A percentile compares a stretch with the other conserved stretches of the same genome.
phyloP scores from a whole-genome alignment of 2,113 vertebrate genomes.

The Haemorhous mexicanus region DNA sequence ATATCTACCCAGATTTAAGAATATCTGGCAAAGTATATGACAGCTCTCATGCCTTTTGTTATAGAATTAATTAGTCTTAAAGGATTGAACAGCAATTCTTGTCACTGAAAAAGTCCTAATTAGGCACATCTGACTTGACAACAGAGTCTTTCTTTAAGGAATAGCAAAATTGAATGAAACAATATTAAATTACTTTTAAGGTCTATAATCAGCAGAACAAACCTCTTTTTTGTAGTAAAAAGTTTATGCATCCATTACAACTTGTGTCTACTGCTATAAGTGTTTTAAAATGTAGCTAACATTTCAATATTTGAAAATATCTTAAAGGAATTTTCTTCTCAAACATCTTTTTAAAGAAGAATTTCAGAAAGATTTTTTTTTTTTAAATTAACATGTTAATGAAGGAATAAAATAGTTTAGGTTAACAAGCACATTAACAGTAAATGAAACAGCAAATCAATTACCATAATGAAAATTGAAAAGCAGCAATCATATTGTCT shows the following conservation, averaged over 20 bases:
- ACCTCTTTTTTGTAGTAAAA: neutral
- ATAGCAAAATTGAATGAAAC: neutral
- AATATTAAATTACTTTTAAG: neutral
- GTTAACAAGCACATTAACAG: neutral
- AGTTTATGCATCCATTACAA: neutral
- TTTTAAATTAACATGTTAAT: neutral
- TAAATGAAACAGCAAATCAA: neutral
- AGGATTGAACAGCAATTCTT: conserved; percentile 4
- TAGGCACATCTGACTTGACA: neutral
- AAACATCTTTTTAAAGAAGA: neutral
- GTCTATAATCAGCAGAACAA: neutral
- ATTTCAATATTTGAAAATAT: neutral
- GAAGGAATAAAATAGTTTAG: neutral
- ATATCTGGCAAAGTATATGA: neutral
- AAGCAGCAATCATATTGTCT: neutral
- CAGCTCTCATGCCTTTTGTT: neutral
- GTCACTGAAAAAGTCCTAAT: neutral
- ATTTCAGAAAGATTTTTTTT: neutral
- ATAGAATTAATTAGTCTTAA: conserved; percentile 8
- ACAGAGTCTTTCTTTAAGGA: neutral
- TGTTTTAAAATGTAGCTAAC: neutral
- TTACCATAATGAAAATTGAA: neutral
- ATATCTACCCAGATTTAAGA: neutral
- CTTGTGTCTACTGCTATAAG: neutral
- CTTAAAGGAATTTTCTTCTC: neutral